phyloP scores from a whole-genome alignment of 2,113 vertebrate genomes.

The Crotalus tigris region DNA sequence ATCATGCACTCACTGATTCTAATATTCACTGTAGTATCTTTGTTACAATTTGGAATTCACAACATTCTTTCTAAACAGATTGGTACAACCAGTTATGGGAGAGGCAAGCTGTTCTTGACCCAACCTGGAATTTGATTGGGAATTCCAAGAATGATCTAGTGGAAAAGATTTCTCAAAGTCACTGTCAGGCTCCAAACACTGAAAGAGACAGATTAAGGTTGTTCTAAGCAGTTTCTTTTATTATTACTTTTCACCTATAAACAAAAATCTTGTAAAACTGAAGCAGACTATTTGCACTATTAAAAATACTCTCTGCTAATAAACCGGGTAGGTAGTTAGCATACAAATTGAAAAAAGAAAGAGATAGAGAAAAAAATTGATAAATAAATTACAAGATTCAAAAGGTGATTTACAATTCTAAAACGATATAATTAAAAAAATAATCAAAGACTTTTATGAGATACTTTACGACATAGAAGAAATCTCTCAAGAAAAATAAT shows the following conservation, averaged over 20 bases:
- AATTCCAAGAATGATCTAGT: not conserved
- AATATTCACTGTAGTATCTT: not conserved
- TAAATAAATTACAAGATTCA: no score
- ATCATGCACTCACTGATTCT: not conserved
- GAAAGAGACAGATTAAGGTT: not conserved
- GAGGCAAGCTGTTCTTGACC: not conserved
- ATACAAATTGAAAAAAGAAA: no score
- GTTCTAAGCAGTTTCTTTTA: not conserved
- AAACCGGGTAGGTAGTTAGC: no score
- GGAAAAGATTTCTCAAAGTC: not conserved
- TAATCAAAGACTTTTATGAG: no score
- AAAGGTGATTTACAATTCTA: no score
- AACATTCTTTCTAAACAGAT: not conserved
- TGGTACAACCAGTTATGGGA: not conserved
- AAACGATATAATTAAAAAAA: no score
- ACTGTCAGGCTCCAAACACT: not conserved
- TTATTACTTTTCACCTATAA: not conserved
- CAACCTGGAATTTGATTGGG: not conserved
- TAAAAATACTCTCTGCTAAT: not conserved
- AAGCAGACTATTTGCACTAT: not conserved
- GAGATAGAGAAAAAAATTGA: no score
- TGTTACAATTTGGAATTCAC: not conserved
- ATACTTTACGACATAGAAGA: no score
- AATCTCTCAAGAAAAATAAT: no score
- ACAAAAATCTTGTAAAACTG: not conserved